Base-by-base conservation (phyloP, 2,113 vertebrate species). In the Siphamia tubifer region DNA sequence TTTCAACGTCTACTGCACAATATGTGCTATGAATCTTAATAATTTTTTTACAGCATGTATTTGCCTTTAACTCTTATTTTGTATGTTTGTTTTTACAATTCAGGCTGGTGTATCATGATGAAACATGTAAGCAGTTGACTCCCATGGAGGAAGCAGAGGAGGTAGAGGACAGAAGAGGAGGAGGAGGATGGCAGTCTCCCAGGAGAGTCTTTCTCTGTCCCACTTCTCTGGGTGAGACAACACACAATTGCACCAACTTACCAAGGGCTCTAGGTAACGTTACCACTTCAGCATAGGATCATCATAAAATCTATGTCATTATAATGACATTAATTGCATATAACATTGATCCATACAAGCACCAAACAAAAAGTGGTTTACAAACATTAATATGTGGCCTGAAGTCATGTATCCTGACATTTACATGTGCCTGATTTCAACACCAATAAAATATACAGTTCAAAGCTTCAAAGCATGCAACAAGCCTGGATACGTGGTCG, bases 131-230 rank as follows among this genome's bases (percentile, higher is more conserved):
- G 85, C 98, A 99, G 79, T 65, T 98, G 55, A 90, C 95, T 55
- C 94, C 92, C 12, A 94, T 95, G 61, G 94, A 94, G 77, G 88
- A 88, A 52, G 83, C 57, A 12, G 90, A 94, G 42, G 84, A 90
- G 10, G 73, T 49, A 20, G 83, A 79, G 35, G 91, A 90, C 51
- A 92, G 73, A 67, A 92, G 90, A 86, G 91, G 91, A 75, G 60
- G 13, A 78, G 92, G 91, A 65, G 64, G 12, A 20, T 90, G 88
- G 87, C 94, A 92, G 32, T 97, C 95, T 83, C 94, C 95, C 0
- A 94, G 93, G 85, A 94, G 92, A 87, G 94, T 95, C 23, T 97
- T 98, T 84, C 93, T 99, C 70, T 96, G 94, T 81, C 95, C 96
- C 5, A 94, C 95, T 72, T 94, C 96, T 28, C 91, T 98, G 77